Evolutionary conservation across 2,113 vertebrate genomes (phyloP).

Genomic region (Brachypodius melanocephalos): DNA sequence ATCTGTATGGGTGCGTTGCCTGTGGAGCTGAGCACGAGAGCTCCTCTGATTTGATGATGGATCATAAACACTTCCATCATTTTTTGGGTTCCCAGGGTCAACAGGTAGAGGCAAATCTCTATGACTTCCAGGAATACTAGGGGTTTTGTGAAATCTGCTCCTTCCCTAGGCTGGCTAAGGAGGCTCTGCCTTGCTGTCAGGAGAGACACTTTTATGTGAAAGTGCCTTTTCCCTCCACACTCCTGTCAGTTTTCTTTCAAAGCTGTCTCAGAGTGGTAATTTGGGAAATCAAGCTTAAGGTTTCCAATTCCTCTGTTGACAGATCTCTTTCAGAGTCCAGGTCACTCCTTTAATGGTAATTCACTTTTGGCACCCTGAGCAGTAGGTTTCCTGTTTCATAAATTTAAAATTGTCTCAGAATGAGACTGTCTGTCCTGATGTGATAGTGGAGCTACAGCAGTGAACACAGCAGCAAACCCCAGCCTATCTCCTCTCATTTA

Average conservation of each 20-base stretch:
- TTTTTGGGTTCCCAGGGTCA: neutral
- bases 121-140: neutral
- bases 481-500: neutral
- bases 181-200: neutral
- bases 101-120: neutral
- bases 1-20: neutral
- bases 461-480: neutral
- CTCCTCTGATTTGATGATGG: neutral
- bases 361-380: neutral
- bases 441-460: neutral
- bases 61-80: neutral
- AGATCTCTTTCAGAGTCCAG: neutral
- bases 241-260: slow-evolving; percentile 12
- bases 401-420: slow-evolving; percentile 11
- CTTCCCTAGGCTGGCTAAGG: neutral
- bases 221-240: neutral
- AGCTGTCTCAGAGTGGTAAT: slow-evolving; percentile 19
- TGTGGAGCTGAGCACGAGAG: neutral
- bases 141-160: neutral
- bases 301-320: slow-evolving; percentile 8
- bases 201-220: neutral
- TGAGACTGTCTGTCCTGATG: neutral
- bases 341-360: neutral
- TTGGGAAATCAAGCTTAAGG: neutral
- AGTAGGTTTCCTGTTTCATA: slow-evolving; percentile 16